Evolutionary conservation across 35 echinoderm and acorn worm species (phyloP), one percentile per base, ranked within the genome.

Genomic region (Patiria miniata): DNA sequence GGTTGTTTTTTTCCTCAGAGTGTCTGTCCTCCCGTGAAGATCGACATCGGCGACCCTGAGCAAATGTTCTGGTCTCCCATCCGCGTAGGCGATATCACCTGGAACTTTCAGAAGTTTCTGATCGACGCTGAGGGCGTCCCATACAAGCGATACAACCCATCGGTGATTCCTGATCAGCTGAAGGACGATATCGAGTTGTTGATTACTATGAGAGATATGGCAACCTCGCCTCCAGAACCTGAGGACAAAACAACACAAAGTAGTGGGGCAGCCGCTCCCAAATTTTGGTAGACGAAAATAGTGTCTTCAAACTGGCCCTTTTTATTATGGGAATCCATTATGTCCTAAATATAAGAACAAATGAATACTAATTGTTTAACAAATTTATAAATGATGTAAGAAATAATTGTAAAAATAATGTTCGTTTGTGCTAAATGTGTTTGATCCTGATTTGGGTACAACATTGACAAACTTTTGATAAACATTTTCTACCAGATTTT

Each of bases 91-190:
- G 94, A 97, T 40, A 87, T 97, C 81, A 97, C 94, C 4, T 97
- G 94, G 94, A 97, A 97, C 68, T 97, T 97, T 53, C 89, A 93
- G 77, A 97, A 97, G 87, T 97, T 97, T 65, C 91, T 97, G 36
- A 85, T 97, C 65, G 87, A 89, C 52, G 44, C 82, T 29, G 54
- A 89, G 28, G 94, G 94, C 34, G 83, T 83, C 10, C 90, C 94
- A 0, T 89, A 85, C 80, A 97, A 97, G 82, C 77, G 94, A 9
- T 97, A 90, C 39, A 90, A 97, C 47, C 86, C 94, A 8, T 15
- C 21, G 2, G 83, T 93, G 19, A 42, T 50, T 21, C 94, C 94
- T 0, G 16, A 39, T 4, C 77, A 94, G 16, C 39, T 94, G 28
- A 50, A 81, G 10, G 82, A 40, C 16, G 92, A 94, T 77, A 94